Percentiles rank a stretch among this genome's conserved stretches.
These are phyloP conservation scores for Atethmia centrago DNA, from an alignment of 2,888 invertebrate species.

Conservation along the genomic window DNA sequence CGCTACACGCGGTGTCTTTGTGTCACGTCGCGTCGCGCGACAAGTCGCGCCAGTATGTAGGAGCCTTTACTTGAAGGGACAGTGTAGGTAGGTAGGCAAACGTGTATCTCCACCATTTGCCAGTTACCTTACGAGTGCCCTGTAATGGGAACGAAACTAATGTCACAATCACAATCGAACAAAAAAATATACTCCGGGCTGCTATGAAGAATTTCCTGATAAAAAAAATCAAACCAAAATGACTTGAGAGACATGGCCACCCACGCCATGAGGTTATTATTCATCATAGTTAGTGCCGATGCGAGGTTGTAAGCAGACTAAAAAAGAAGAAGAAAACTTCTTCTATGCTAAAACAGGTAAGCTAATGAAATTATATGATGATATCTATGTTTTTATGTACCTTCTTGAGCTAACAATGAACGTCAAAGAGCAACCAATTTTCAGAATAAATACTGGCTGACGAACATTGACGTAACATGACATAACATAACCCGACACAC, in stretches of 20 bases:
- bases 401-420: neutral
- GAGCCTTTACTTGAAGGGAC: neutral
- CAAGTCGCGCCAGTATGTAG: too few species aligned
- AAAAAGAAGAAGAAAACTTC: neutral
- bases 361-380: neutral
- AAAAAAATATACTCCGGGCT: too few species aligned
- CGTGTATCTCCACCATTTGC: neutral
- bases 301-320: neutral
- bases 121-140: neutral
- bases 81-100: neutral
- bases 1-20: too few species aligned
- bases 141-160: neutral
- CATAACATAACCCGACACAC: too few species aligned
- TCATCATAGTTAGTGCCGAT: neutral
- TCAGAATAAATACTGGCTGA: neutral
- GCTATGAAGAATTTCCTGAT: neutral
- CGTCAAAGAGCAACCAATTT: neutral
- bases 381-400: neutral
- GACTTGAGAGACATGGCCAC: neutral
- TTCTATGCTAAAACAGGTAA: neutral
- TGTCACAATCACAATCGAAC: neutral
- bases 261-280: neutral
- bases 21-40: too few species aligned
- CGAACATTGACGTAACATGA: too few species aligned
- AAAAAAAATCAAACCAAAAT: neutral